phyloP scores from a whole-genome alignment of 2,888 invertebrate genomes.

The Physocephala rufipes region DNA sequence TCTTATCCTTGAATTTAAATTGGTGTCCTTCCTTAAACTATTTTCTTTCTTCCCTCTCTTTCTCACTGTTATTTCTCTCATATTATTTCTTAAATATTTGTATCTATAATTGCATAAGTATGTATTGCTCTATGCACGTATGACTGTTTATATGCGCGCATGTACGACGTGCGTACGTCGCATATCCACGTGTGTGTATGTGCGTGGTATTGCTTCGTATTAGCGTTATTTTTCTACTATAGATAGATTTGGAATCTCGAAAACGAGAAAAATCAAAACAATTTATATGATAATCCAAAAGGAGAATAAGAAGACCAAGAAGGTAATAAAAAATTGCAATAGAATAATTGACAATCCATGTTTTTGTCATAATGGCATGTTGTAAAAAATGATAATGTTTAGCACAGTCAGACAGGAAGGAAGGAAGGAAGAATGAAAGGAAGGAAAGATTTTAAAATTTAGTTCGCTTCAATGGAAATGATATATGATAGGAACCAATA shows the following conservation, averaged over 20 bases:
- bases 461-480: background rate
- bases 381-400: background rate
- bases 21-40: too few species aligned
- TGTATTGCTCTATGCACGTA: constrained; percentile 24
- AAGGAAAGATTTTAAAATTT: background rate
- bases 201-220: constrained; percentile 42
- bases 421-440: background rate
- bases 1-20: background rate
- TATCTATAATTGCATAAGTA: constrained; percentile 18
- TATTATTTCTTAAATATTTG: background rate
- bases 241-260: constrained; percentile 58
- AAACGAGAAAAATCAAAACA: constrained; percentile 52
- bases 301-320: too few species aligned
- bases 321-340: constrained; percentile 26
- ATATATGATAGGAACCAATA: background rate
- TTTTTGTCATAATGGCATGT: constrained; percentile 1
- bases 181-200: constrained; percentile 19
- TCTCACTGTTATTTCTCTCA: too few species aligned
- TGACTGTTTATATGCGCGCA: constrained; percentile 25
- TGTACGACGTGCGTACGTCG: constrained; percentile 23
- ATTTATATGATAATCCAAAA: constrained; percentile 56
- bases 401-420: background rate
- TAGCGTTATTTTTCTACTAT: constrained; percentile 60
- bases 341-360: constrained; percentile 24
- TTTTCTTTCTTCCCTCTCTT: too few species aligned